These are phyloP conservation scores for Drosophila recens DNA, from an alignment of 2,888 invertebrate species.

Conservation along the genomic window DNA sequence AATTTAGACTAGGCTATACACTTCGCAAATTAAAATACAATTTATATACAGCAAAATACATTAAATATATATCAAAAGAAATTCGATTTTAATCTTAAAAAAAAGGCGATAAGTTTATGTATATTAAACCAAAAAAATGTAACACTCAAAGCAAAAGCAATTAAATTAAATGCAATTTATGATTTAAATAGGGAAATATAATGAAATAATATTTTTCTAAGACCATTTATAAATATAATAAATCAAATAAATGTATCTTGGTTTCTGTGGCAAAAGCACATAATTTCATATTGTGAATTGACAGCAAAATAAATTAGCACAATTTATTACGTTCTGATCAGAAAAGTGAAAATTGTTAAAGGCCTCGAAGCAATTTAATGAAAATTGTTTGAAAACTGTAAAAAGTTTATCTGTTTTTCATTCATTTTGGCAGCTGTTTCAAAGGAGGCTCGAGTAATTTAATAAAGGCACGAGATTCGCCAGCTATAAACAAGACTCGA, in stretches of 20 bases:
- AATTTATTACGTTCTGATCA: constrained; percentile 5
- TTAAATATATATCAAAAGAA: too few relatives aligned
- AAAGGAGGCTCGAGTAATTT: background rate
- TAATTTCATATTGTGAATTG: background rate
- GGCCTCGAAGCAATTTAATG: constrained; percentile 8
- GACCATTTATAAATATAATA: background rate
- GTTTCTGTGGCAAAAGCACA: background rate
- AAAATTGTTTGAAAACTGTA: constrained; percentile 20
- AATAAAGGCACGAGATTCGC: constrained; percentile 1
- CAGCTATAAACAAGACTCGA: constrained; percentile 6
- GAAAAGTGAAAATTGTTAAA: constrained; percentile 14
- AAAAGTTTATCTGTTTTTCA: constrained; percentile 5
- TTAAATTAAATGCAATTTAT: background rate
- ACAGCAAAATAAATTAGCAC: constrained; percentile 7
- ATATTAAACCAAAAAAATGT: background rate
- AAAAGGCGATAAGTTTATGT: background rate
- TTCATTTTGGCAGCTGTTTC: background rate
- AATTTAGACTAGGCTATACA: too few relatives aligned
- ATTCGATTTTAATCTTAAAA: too few relatives aligned
- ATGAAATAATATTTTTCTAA: background rate
- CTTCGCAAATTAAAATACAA: too few relatives aligned
- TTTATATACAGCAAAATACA: too few relatives aligned
- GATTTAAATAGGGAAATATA: background rate
- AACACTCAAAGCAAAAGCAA: background rate
- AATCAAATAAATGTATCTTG: background rate